Base-by-base conservation (phyloP, 2,113 vertebrate species). In the Ictidomys tridecemlineatus region DNA sequence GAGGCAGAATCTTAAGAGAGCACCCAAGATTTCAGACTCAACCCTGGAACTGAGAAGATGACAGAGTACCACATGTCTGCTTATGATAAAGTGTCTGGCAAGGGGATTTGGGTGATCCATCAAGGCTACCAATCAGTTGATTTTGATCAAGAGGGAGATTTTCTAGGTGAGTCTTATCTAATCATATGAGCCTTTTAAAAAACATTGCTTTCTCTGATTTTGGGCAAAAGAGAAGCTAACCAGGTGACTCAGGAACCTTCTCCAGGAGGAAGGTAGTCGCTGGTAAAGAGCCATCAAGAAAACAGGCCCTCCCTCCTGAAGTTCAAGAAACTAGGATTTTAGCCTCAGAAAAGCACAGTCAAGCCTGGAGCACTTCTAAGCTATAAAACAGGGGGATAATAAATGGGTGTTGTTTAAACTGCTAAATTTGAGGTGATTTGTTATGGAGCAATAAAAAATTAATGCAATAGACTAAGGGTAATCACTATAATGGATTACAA, bases 231-330 rank as follows among this genome's bases (percentile, higher is more conserved):
- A 22, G 12, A 18, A 56, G n/a, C 17, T 26, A 42, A 18, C 24
- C 20, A 90, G 65, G 26, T 30, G 26, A 61, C 20, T 4, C 6
- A 34, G 14, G 11, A 16, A 42, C 0, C 8, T 65, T 20, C 69
- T 24, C 39, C n/a, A 7, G 51, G 72, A 34, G 12, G 11, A 51
- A 12, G 74, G 1, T 18, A 26, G 42, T 8, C 28, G 28, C 58
- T 18, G 16, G 16, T 3, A 6, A 22, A 37, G 1, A 34, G 12
- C 26, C 56, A 18, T 63, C 20, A 28, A 14, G 91, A 67, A 85
- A 56, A n/a, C 0, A 0, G 22, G 2, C 5, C 6, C 1, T 32
- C 22, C 7, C 5, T 45, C n/a, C 34, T 5, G 22, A 53, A 53
- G 1, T 28, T 3, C 8, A 5, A 34, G 53, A 17, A 24, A 9